phyloP scores from a whole-genome alignment of 1,140 invertebrate genomes.

The Triops cancriformis region DNA sequence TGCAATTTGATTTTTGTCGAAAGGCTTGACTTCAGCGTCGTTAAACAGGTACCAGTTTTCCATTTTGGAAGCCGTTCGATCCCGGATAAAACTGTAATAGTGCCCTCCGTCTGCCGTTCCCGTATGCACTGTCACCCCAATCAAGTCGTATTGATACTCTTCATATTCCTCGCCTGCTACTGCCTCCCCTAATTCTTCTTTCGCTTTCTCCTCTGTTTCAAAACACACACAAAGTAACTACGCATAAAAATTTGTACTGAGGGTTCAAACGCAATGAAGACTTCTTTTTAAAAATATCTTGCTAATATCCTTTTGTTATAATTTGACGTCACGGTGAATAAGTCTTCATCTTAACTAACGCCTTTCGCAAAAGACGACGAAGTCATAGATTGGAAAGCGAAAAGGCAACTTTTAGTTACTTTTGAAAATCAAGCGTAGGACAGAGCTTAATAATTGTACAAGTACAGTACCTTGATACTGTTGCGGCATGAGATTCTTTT shows the following conservation, averaged over 20 bases:
- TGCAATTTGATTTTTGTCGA: slow-evolving; percentile 87
- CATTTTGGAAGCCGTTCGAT: slow-evolving; percentile 54
- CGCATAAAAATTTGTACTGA: not conserved
- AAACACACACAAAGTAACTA: not conserved
- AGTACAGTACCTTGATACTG: slow-evolving; percentile 54
- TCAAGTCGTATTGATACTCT: slow-evolving; percentile 73
- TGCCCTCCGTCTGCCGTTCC: slow-evolving; percentile 93
- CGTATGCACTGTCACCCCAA: slow-evolving; percentile 92
- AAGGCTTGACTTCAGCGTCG: slow-evolving; percentile 91
- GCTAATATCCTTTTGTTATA: too few relatives aligned
- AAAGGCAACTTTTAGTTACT: slow-evolving; percentile 6
- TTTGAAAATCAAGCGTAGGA: slow-evolving; percentile 24
- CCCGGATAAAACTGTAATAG: slow-evolving; percentile 92
- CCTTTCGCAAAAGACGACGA: not conserved
- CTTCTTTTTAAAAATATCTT: too few relatives aligned
- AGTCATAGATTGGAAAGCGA: not conserved
- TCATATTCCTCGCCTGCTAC: slow-evolving; percentile 40
- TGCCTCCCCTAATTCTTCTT: slow-evolving; percentile 47
- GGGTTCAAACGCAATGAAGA: not conserved
- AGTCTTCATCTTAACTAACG: too few relatives aligned
- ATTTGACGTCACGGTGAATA: too few relatives aligned
- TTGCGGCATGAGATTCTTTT: slow-evolving; percentile 83
- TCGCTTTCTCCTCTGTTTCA: slow-evolving; percentile 18
- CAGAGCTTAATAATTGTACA: not conserved
- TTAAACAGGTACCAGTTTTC: slow-evolving; percentile 93